Percentiles rank a stretch among this genome's conserved stretches.
Evolutionary conservation across 2,797 vertebrate genomes (phyloP).

Genomic region (Liparis tanakae): DNA sequence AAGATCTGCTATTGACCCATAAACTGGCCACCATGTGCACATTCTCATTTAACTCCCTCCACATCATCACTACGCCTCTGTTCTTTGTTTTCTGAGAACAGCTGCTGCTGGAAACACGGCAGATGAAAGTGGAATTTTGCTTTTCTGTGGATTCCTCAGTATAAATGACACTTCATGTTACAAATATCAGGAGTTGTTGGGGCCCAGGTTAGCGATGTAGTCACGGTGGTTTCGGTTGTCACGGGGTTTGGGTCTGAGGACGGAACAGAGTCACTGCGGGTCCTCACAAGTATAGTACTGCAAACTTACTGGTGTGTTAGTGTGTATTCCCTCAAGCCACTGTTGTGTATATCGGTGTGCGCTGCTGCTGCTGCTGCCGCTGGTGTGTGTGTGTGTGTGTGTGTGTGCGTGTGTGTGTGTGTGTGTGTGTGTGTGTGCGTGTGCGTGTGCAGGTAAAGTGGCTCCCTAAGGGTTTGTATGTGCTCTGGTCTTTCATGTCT

Average conservation of each 20-base stretch:
- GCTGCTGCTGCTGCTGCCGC: not conserved
- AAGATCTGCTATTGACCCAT: not conserved
- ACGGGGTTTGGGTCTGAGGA: not conserved
- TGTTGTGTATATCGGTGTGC: conserved; percentile 5
- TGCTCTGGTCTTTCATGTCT: conserved; percentile 75
- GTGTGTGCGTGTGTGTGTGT: conserved; percentile 14
- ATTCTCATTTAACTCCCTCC: not conserved
- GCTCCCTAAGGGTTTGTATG: conserved; percentile 62
- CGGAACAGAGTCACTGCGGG: not conserved
- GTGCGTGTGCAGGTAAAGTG: conserved; percentile 51
- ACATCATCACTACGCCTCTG: not conserved
- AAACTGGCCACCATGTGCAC: not conserved
- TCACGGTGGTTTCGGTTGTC: not conserved
- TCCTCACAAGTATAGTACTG: conserved; percentile 30
- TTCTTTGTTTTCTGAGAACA: conserved; percentile 1
- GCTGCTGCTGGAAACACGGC: not conserved
- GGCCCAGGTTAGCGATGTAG: not conserved
- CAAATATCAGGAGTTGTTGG: not conserved
- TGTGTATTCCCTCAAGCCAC: conserved; percentile 44
- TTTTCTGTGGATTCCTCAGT: not conserved
- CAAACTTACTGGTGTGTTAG: conserved; percentile 25
- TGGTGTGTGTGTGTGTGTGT: conserved; percentile 26
- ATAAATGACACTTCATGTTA: not conserved
- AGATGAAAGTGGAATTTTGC: not conserved
- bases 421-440: conserved; percentile 22